Base-by-base conservation (phyloP, 2,113 vertebrate genomes). In the Mesoclemmys tuberculata region DNA sequence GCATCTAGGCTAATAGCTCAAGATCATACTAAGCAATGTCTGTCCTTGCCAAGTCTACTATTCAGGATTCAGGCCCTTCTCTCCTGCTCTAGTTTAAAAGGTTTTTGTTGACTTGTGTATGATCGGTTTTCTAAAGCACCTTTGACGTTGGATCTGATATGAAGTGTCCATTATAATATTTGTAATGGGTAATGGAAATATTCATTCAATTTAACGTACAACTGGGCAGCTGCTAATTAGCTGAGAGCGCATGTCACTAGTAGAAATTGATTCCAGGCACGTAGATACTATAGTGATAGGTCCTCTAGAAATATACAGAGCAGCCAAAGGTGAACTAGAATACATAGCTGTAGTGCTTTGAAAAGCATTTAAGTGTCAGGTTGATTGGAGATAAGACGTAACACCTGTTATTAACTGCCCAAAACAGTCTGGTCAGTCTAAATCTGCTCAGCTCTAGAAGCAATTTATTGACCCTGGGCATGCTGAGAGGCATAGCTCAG, bases 121-220 rank as follows among this genome's bases (percentile, higher is more conserved):
- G 11, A 4, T 83, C 10, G 78, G 22, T 89, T 93, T 93, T 90
- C 38, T 9, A 83, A 93, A 94, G 31, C 26, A 46, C 1, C 91
- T 91, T 61, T 84, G 56, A 80, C 22, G 56, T 93, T 91, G 52
- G 38, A 0, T 41, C 4, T 64, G 38, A 80, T 38, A 84, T 84
- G 5, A 88, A 84, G 84, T 29, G 13, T 71, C 61, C 80, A 3
- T 55, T 21, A 56, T 51, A 74, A 27, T 61, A 74, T 48, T 46
- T 85, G 46, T 71, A 77, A 11, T 2, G 84, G 44, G 26, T 38
- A 19, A 48, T 4, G 0, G 0, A 91, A 92, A 35, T 82, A 35
- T 29, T 96, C 75, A 24, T 81, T 26, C 55, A 26, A 74, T 74
- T 41, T 41, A 41, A 74, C 22, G 41, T 74, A 74, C 38, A 78